Percentiles rank a stretch among this genome's conserved stretches.
phyloP scores from a whole-genome alignment of 2,888 invertebrate genomes.

The Ceraclea dissimilis region DNA sequence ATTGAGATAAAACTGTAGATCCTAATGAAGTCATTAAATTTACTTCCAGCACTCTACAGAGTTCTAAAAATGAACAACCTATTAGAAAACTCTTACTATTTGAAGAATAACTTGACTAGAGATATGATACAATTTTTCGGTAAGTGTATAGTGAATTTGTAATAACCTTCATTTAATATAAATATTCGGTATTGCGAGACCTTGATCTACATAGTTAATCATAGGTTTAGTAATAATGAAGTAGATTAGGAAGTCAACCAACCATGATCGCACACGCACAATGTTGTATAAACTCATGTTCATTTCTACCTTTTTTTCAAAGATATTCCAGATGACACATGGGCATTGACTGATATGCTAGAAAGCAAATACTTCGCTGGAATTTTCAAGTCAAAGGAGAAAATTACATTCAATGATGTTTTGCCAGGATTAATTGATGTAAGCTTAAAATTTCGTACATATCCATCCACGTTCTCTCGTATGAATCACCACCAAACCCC shows the following conservation, averaged over 20 bases:
- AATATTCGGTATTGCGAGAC: no score
- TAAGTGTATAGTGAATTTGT: no score
- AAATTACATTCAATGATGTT: slow-evolving; percentile 38
- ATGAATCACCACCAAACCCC: no score
- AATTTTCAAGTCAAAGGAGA: slow-evolving; percentile 31
- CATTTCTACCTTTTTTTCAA: slow-evolving; percentile 12
- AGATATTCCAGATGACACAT: slow-evolving; percentile 38
- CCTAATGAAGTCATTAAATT: background rate
- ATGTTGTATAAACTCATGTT: no score
- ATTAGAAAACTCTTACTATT: slow-evolving; percentile 27
- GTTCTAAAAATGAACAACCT: slow-evolving; percentile 25
- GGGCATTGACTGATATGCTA: slow-evolving; percentile 37
- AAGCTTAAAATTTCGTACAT: no score
- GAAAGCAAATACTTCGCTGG: slow-evolving; percentile 36
- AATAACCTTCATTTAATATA: no score
- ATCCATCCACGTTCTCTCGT: no score
- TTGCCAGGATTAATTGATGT: slow-evolving; percentile 45
- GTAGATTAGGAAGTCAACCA: no score
- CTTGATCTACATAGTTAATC: no score
- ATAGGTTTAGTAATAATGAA: no score
- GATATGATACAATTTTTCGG: slow-evolving; percentile 28
- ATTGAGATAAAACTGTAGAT: no score
- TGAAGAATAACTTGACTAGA: slow-evolving; percentile 28
- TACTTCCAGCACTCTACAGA: slow-evolving; percentile 30
- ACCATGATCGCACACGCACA: no score